phyloP scores from a whole-genome alignment of 2,797 vertebrate genomes.

The Mormyrops attenuatus region DNA sequence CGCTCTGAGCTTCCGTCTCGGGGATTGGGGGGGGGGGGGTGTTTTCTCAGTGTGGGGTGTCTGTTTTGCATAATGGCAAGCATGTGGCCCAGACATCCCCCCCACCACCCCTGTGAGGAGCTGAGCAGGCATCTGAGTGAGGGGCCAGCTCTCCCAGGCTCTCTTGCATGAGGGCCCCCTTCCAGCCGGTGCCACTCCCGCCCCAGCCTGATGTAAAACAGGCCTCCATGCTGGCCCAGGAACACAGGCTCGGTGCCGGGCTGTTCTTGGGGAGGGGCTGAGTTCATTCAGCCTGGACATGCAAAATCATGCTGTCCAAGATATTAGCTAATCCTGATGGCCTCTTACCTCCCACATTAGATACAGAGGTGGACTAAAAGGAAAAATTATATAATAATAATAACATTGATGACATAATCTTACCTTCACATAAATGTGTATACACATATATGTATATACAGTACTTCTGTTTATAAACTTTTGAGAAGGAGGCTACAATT shows the following conservation, averaged over 20 bases:
- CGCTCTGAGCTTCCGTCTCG: slow-evolving; percentile 22
- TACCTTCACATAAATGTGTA: background rate
- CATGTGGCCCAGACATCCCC: slow-evolving; percentile 28
- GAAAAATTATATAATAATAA: background rate
- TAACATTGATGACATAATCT: background rate
- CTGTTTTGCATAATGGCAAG: slow-evolving; percentile 35
- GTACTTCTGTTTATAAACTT: background rate
- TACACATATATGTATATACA: background rate
- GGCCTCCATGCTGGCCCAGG: slow-evolving; percentile 5
- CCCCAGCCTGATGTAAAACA: slow-evolving; percentile 17
- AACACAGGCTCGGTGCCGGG: background rate
- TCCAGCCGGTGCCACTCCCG: slow-evolving; percentile 4
- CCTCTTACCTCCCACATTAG: background rate
- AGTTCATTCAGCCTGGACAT: background rate
- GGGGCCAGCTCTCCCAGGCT: slow-evolving; percentile 1
- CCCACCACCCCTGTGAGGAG: background rate
- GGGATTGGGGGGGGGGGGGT: slow-evolving; percentile 14
- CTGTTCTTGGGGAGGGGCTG: background rate
- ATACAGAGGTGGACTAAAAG: background rate
- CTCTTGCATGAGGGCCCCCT: background rate
- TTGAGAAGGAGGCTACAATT: background rate
- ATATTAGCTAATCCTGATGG: background rate
- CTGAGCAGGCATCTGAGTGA: background rate
- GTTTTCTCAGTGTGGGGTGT: slow-evolving; percentile 31
- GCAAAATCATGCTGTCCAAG: background rate